These are phyloP conservation scores for Sarcophaga caerulescens DNA, from an alignment of 2,888 invertebrate genomes.

Conservation along the genomic window DNA sequence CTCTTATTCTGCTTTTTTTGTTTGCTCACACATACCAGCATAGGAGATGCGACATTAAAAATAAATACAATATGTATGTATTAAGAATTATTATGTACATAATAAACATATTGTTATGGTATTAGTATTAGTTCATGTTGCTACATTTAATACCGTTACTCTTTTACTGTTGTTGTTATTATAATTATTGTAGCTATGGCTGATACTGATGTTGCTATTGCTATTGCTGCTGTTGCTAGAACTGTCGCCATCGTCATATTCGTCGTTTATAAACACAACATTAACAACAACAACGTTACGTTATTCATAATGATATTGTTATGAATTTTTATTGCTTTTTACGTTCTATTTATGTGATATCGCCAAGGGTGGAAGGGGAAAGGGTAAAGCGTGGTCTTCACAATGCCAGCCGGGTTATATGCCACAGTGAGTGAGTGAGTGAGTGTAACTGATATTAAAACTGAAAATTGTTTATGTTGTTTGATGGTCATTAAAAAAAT, in stretches of 20 bases:
- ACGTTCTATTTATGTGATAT: not conserved
- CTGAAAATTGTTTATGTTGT: constrained; percentile 63
- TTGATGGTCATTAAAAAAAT: constrained; percentile 61
- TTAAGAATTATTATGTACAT: constrained; percentile 62
- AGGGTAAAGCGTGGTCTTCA: not conserved
- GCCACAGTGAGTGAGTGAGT: not conserved
- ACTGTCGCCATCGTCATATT: constrained; percentile 15
- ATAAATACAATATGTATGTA: constrained; percentile 49
- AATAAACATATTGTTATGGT: constrained; percentile 66
- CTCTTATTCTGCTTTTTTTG: not conserved
- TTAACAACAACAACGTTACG: constrained; percentile 41
- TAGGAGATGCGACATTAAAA: constrained; percentile 3
- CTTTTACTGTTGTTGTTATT: not conserved
- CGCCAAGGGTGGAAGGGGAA: not conserved
- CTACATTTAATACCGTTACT: not conserved
- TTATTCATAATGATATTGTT: constrained; percentile 67
- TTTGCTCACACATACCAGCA: not conserved
- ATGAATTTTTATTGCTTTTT: constrained; percentile 68
- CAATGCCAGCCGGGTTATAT: not conserved
- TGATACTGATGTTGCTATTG: not conserved
- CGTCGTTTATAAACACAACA: constrained; percentile 53
- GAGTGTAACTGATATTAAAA: constrained; percentile 54
- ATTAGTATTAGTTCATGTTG: constrained; percentile 15
- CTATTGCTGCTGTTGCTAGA: constrained; percentile 7
- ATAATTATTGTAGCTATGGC: not conserved